phyloP scores from a whole-genome alignment of 2,888 invertebrate species.

The Iselma pallidipennis region DNA sequence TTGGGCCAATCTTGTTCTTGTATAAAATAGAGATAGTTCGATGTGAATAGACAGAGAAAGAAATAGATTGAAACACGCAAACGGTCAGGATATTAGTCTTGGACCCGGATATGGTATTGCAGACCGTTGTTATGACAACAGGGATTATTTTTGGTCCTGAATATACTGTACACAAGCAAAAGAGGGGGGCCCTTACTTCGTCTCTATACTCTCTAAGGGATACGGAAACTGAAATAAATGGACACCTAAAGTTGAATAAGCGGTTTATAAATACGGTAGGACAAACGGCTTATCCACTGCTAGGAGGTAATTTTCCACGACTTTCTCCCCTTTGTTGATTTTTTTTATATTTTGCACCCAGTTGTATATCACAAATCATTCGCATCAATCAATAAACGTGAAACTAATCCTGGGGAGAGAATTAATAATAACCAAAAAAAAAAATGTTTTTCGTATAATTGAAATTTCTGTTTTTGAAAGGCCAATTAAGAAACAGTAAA shows the following conservation, averaged over 20 bases:
- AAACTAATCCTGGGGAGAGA: conserved; percentile 19
- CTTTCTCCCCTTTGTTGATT: conserved; percentile 4
- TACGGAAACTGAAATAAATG: conserved; percentile 39
- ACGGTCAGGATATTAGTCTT: conserved; percentile 33
- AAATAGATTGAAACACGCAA: conserved; percentile 25
- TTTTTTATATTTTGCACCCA: neutral
- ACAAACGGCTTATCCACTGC: conserved; percentile 25
- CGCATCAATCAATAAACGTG: conserved; percentile 19
- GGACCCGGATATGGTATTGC: conserved; percentile 31
- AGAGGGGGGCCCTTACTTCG: conserved; percentile 11
- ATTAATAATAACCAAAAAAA: conserved; percentile 40
- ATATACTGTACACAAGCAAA: conserved; percentile 25
- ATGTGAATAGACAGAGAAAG: conserved; percentile 11
- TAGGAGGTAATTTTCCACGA: neutral
- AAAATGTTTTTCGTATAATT: conserved; percentile 32
- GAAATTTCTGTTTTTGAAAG: conserved; percentile 37
- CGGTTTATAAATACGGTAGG: conserved; percentile 32
- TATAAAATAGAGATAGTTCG: neutral
- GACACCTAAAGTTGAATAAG: conserved; percentile 36
- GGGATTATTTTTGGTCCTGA: conserved; percentile 35
- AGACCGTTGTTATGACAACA: conserved; percentile 43
- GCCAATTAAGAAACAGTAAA: conserved; percentile 33
- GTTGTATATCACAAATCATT: conserved; percentile 4
- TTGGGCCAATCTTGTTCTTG: neutral
- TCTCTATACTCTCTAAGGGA: conserved; percentile 24